Evolutionary conservation across 2,888 invertebrate species (phyloP).

Genomic region (Apamea crenata): DNA sequence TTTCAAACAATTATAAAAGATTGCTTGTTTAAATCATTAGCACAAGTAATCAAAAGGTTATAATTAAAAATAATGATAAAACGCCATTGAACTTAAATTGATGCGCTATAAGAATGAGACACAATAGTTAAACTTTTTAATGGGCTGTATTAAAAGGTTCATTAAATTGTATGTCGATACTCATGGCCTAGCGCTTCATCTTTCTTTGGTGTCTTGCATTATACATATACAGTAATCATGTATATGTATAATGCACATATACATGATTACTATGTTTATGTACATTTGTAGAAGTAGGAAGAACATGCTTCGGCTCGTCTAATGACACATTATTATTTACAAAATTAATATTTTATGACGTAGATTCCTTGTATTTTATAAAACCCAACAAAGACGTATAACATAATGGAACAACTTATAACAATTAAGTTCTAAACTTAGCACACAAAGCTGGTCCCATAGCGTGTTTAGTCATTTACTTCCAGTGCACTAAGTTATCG

Average conservation of each 20-base stretch:
- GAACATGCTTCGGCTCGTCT: background rate
- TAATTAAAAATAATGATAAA: constrained; percentile 5
- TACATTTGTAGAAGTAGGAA: background rate
- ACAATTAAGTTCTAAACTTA: constrained; percentile 7
- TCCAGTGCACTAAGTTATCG: background rate
- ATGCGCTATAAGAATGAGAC: background rate
- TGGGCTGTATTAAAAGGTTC: background rate
- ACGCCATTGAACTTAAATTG: constrained; percentile 23
- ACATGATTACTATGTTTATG: background rate
- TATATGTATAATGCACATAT: background rate
- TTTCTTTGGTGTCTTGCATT: background rate
- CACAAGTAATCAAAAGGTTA: background rate
- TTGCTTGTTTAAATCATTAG: background rate
- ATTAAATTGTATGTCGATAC: background rate
- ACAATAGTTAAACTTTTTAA: background rate
- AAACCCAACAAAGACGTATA: background rate
- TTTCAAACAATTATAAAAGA: constrained; percentile 6
- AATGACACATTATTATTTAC: background rate
- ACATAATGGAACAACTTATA: background rate
- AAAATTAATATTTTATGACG: background rate
- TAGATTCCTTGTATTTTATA: background rate
- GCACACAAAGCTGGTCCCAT: background rate
- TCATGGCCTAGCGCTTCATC: background rate
- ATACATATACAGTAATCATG: no score
- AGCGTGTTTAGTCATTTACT: background rate